phyloP scores from a whole-genome alignment of 2,888 invertebrate species.

The Eulithis testata region DNA sequence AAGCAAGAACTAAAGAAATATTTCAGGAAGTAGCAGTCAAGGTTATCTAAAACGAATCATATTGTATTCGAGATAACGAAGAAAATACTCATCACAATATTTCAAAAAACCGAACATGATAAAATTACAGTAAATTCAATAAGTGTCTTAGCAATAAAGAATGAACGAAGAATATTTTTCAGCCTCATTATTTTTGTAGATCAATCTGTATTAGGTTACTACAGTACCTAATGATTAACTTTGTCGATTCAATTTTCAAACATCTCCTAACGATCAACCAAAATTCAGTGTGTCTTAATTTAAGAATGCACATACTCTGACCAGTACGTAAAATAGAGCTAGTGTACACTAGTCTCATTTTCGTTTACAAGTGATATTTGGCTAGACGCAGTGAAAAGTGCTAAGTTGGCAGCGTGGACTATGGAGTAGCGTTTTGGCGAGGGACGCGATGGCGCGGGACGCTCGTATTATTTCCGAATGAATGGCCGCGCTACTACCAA shows the following conservation, averaged over 20 bases:
- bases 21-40: too few species aligned
- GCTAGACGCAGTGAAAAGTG: conserved; percentile 27
- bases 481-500: conserved; percentile 55
- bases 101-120: background rate
- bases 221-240: too few species aligned
- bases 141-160: background rate
- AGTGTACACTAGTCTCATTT: conserved; percentile 8
- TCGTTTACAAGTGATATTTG: conserved; percentile 32
- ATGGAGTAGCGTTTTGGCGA: conserved; percentile 26
- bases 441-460: conserved; percentile 31
- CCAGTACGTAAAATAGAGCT: background rate
- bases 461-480: conserved; percentile 66
- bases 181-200: too few species aligned
- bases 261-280: too few species aligned
- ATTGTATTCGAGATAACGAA: too few species aligned
- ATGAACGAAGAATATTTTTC: background rate
- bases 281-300: too few species aligned
- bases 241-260: too few species aligned
- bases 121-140: background rate
- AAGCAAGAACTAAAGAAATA: background rate
- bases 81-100: background rate
- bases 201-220: too few species aligned
- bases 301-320: too few species aligned
- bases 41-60: too few species aligned
- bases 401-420: conserved; percentile 31